Evolutionary conservation across 2,888 invertebrate species (phyloP).

Genomic region (Drosophila anomalata): DNA sequence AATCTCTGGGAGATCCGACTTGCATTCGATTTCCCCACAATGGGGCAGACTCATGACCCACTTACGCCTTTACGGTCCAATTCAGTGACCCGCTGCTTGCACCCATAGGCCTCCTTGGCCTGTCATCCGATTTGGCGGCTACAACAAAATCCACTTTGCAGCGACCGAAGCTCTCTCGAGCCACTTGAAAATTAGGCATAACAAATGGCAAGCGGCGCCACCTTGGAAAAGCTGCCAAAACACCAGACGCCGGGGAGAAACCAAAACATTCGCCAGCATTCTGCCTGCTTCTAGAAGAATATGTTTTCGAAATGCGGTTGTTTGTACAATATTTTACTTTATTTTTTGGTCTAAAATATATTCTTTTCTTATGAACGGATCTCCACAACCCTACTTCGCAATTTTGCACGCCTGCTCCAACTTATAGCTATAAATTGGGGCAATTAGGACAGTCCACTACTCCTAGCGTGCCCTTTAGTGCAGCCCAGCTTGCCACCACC

Average conservation of each 20-base stretch:
- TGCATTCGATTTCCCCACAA: background rate
- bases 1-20: too few species aligned
- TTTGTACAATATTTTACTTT: too few species aligned
- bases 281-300: conserved; percentile 3
- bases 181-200: conserved; percentile 74
- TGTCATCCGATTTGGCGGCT: conserved; percentile 17
- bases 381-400: too few species aligned
- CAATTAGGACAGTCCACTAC: conserved; percentile 59
- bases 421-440: conserved; percentile 73
- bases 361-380: too few species aligned
- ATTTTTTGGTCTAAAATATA: too few species aligned
- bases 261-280: conserved; percentile 10
- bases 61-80: conserved; percentile 20
- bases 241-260: conserved; percentile 1
- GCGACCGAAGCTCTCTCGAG: conserved; percentile 61
- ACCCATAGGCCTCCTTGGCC: conserved; percentile 32
- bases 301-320: background rate
- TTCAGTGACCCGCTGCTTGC: conserved; percentile 21
- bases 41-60: conserved; percentile 11
- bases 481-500: conserved; percentile 4
- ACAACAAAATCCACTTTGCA: conserved; percentile 70
- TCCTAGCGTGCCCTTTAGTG: background rate
- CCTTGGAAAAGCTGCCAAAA: conserved; percentile 34
- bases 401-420: conserved; percentile 8
- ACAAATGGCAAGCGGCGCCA: conserved; percentile 29